Conservation (phyloP, 2,888 invertebrate genomes). For the Pammene aurita region DNA sequence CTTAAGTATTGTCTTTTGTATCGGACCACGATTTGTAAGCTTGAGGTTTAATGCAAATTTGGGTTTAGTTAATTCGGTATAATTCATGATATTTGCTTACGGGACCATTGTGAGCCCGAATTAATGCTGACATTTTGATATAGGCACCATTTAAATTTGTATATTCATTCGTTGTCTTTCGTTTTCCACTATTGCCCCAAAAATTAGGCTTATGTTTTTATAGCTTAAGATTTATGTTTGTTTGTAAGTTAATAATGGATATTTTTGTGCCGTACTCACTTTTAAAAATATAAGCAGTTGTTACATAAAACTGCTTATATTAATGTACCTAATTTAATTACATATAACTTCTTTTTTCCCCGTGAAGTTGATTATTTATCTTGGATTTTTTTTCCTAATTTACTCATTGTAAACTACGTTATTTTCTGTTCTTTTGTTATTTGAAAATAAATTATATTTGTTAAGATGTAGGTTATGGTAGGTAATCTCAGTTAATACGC, state of each 20-base stretch:
- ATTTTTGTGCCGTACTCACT: too few relatives aligned
- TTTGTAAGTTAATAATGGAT: too few relatives aligned
- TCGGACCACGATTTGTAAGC: conserved; percentile 31
- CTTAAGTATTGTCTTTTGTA: conserved; percentile 28
- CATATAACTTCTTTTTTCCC: too few relatives aligned
- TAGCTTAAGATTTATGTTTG: too few relatives aligned
- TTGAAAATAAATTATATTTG: background rate
- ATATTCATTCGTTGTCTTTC: background rate
- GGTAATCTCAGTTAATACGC: background rate
- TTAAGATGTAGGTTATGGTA: background rate
- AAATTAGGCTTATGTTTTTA: too few relatives aligned
- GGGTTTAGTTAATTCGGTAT: conserved; percentile 31
- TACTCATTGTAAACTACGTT: too few relatives aligned
- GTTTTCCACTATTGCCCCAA: background rate
- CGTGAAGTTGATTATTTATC: too few relatives aligned
- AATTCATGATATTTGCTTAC: conserved; percentile 36
- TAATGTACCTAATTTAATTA: too few relatives aligned
- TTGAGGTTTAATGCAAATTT: conserved; percentile 31
- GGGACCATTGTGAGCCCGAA: conserved; percentile 12
- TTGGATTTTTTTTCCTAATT: too few relatives aligned
- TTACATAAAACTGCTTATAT: too few relatives aligned
- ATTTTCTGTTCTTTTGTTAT: background rate
- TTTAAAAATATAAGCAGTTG: too few relatives aligned
- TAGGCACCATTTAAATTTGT: conserved; percentile 12
- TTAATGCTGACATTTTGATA: conserved; percentile 30